A percentile compares a stretch with the other conserved stretches of the same genome.
Conservation (phyloP, 1,140 invertebrate genomes). For the Dendroctonus ponderosae region DNA sequence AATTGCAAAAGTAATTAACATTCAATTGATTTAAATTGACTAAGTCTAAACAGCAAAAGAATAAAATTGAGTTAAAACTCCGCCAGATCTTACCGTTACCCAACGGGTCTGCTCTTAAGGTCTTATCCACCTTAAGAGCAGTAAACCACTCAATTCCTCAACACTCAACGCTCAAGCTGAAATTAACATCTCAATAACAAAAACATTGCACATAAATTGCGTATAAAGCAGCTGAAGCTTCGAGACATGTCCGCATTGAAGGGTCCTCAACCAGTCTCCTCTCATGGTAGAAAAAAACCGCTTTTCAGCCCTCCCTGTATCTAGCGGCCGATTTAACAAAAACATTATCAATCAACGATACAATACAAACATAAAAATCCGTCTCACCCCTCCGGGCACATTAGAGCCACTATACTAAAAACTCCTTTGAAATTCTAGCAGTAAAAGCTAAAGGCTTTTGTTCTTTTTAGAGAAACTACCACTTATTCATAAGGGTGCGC, state of each 20-base stretch:
- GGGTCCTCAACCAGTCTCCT: neutral
- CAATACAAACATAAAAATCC: conserved; percentile 32
- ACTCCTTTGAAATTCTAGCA: conserved; percentile 16
- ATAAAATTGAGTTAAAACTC: no score
- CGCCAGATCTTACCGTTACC: no score
- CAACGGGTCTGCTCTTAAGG: no score
- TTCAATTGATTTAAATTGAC: no score
- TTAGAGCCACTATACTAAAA: neutral
- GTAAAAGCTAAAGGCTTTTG: conserved; percentile 25
- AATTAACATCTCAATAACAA: no score
- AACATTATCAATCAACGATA: conserved; percentile 27
- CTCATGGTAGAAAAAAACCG: neutral
- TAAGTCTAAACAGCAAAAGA: no score
- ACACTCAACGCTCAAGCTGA: no score
- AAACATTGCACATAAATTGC: no score
- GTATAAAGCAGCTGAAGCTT: neutral
- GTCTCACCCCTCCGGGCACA: conserved; percentile 13
- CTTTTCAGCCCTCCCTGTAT: neutral
- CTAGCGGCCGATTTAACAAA: conserved; percentile 3
- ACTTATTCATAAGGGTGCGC: conserved; percentile 36
- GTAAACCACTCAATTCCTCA: no score
- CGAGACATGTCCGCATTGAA: neutral
- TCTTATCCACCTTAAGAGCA: no score
- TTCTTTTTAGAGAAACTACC: conserved; percentile 31
- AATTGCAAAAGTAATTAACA: no score